Conservation (phyloP, 2,888 invertebrate genomes). For the Drosophila cognata region DNA sequence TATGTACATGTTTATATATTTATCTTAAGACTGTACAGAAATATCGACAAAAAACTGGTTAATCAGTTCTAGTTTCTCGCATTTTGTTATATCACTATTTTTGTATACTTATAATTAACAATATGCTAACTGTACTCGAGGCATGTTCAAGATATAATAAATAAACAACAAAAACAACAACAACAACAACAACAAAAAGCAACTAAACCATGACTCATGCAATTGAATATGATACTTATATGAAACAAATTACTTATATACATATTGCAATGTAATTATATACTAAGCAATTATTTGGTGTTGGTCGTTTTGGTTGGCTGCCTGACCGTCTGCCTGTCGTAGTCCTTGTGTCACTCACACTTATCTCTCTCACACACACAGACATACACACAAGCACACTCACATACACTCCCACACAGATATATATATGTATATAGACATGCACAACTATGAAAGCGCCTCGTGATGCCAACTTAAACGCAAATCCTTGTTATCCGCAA, state of each 20-base stretch:
- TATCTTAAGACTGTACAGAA: constrained; percentile 48
- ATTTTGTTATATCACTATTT: constrained; percentile 56
- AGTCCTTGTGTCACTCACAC: constrained; percentile 44
- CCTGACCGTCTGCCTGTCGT: constrained; percentile 60
- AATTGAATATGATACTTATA: constrained; percentile 37
- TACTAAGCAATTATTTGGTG: constrained; percentile 65
- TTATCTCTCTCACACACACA: constrained; percentile 8
- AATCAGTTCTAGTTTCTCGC: constrained; percentile 55
- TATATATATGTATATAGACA: constrained; percentile 14
- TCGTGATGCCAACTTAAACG: constrained; percentile 71
- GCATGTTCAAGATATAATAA: constrained; percentile 57
- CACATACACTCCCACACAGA: constrained; percentile 1
- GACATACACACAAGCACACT: constrained; percentile 11
- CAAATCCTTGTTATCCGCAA: constrained; percentile 81
- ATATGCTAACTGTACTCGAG: constrained; percentile 63
- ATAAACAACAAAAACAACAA: constrained; percentile 7
- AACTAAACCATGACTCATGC: constrained; percentile 65
- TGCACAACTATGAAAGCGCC: constrained; percentile 49
- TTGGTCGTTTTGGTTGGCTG: constrained; percentile 70
- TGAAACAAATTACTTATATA: constrained; percentile 26
- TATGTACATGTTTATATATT: constrained; percentile 25
- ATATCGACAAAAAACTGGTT: constrained; percentile 23
- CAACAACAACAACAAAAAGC: constrained; percentile 16
- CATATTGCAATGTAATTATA: constrained; percentile 34
- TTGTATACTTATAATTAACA: constrained; percentile 40